phyloP scores from a whole-genome alignment of 35 echinoderm and acorn worm genomes.

The Strongylocentrotus purpuratus region DNA sequence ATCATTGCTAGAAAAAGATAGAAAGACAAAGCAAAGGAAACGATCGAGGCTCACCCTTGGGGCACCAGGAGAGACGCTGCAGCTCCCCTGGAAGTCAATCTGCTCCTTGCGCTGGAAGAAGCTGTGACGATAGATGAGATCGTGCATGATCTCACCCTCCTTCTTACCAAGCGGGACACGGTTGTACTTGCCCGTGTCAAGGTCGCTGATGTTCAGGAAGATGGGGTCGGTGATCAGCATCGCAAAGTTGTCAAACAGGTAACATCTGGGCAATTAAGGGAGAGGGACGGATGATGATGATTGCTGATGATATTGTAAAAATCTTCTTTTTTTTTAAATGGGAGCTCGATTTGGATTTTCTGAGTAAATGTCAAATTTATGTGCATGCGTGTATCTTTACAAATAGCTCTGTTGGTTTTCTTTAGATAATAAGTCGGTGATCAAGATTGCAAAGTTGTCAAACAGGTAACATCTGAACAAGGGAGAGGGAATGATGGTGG shows the following conservation, averaged over 20 bases:
- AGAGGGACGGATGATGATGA: not conserved
- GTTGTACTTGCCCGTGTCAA: conserved; percentile 79
- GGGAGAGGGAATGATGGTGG: not conserved
- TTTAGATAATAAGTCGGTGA: conserved; percentile 53
- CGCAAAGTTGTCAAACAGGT: conserved; percentile 94
- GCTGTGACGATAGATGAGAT: conserved; percentile 92
- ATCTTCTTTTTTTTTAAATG: too few relatives aligned
- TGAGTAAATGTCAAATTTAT: too few relatives aligned
- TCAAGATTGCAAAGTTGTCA: conserved; percentile 89
- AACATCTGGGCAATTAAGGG: conserved; percentile 71
- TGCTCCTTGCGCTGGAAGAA: conserved; percentile 86
- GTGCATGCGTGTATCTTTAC: too few relatives aligned
- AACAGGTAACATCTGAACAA: conserved; percentile 90
- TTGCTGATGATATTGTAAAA: too few relatives aligned
- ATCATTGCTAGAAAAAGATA: too few relatives aligned
- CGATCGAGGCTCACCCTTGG: conserved; percentile 91
- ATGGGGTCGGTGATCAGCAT: conserved; percentile 85
- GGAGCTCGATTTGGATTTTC: too few relatives aligned
- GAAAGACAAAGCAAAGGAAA: too few relatives aligned
- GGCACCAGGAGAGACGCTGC: conserved; percentile 83
- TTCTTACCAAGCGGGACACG: conserved; percentile 87
- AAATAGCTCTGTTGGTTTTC: too few relatives aligned
- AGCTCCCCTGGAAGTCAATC: conserved; percentile 94
- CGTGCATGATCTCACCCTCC: conserved; percentile 96
- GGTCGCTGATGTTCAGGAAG: conserved; percentile 80